Percentiles rank a stretch among this genome's conserved stretches.
Evolutionary conservation across 2,113 vertebrate species (phyloP).

Genomic region (Galemys pyrenaicus): DNA sequence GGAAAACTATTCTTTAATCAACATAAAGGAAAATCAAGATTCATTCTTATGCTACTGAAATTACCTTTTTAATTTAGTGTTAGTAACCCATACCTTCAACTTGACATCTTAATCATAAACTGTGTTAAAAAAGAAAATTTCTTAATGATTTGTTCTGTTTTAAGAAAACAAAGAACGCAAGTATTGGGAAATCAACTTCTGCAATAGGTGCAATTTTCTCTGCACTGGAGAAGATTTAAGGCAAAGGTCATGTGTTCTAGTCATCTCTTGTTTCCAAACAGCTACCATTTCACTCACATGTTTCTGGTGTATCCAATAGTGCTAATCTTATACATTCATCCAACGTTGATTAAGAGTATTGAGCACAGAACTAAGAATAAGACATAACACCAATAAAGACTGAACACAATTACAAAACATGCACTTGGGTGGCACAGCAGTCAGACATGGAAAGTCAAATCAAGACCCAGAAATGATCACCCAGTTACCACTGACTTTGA

Average conservation of each 20-base stretch:
- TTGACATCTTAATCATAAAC: constrained; percentile 71
- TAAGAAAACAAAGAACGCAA: constrained; percentile 73
- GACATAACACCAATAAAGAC: neutral
- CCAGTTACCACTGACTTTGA: neutral
- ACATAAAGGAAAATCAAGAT: constrained; percentile 63
- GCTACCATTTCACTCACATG: neutral
- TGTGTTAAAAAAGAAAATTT: constrained; percentile 51
- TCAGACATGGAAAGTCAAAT: neutral
- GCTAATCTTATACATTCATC: neutral
- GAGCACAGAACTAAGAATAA: neutral
- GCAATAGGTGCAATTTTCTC: constrained; percentile 36
- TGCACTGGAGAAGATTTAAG: constrained; percentile 38
- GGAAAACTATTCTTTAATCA: constrained; percentile 51
- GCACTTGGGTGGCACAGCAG: neutral
- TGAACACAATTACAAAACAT: neutral
- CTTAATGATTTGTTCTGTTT: constrained; percentile 44
- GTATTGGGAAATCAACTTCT: constrained; percentile 32
- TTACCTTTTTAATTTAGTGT: constrained; percentile 62
- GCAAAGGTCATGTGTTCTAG: neutral
- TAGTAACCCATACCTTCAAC: constrained; percentile 32
- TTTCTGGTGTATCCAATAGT: neutral
- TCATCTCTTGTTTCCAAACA: neutral
- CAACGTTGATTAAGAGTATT: neutral
- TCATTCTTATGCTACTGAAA: constrained; percentile 64
- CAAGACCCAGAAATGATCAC: neutral